Percentiles rank a stretch among this genome's conserved stretches.
Conservation (phyloP, 2,888 invertebrate genomes). For the Noctua pronuba region DNA sequence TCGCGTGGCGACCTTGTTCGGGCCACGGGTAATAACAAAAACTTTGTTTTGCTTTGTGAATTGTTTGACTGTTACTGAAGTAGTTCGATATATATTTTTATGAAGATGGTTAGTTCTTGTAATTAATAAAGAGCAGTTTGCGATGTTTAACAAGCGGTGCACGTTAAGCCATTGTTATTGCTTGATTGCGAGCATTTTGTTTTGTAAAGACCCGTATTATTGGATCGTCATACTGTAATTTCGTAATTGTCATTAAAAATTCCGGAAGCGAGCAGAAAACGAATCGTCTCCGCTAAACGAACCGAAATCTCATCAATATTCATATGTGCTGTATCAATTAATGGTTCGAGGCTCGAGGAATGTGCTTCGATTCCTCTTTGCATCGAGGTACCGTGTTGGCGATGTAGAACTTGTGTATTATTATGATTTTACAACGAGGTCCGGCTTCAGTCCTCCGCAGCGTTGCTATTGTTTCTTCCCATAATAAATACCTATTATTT, state of each 20-base stretch:
- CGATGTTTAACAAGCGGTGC: slow-evolving; percentile 17
- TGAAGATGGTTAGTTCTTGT: slow-evolving; percentile 57
- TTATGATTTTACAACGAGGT: slow-evolving; percentile 34
- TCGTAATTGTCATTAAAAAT: slow-evolving; percentile 57
- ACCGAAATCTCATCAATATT: slow-evolving; percentile 70
- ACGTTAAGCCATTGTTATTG: slow-evolving; percentile 24
- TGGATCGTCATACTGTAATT: slow-evolving; percentile 50
- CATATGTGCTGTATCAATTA: slow-evolving; percentile 71
- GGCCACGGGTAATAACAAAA: slow-evolving; percentile 74
- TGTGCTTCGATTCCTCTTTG: slow-evolving; percentile 63
- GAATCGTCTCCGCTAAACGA: slow-evolving; percentile 62
- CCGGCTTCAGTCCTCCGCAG: background rate
- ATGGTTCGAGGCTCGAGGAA: slow-evolving; percentile 62
- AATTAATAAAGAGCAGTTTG: slow-evolving; percentile 49
- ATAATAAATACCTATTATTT: slow-evolving; percentile 21
- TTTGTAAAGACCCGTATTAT: slow-evolving; percentile 37
- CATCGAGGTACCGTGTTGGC: slow-evolving; percentile 20
- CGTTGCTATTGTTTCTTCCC: slow-evolving; percentile 24
- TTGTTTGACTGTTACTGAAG: slow-evolving; percentile 69
- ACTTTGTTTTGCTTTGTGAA: slow-evolving; percentile 76
- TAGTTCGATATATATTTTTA: slow-evolving; percentile 62
- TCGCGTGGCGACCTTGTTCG: slow-evolving; percentile 73
- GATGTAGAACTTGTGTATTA: slow-evolving; percentile 37
- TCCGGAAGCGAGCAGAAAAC: slow-evolving; percentile 54
- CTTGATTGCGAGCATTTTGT: slow-evolving; percentile 46